These are phyloP conservation scores for Acestrorhynchus altus DNA, from an alignment of 2,797 vertebrate species.

Conservation along the genomic window DNA sequence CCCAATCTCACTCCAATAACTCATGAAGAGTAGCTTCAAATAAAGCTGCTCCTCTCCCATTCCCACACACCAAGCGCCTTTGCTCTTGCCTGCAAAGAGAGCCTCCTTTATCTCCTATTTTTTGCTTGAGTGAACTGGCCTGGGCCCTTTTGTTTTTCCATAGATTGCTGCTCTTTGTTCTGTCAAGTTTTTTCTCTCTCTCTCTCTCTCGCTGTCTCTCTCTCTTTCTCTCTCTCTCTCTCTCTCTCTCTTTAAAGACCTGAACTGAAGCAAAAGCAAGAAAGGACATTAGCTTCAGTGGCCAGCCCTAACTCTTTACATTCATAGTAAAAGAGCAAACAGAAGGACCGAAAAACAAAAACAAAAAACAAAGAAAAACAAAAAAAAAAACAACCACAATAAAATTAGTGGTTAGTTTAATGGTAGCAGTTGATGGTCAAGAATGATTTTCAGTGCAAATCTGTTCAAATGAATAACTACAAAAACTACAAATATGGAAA, in stretches of 20 bases:
- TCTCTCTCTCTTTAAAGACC: conserved; percentile 61
- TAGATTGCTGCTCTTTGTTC: conserved; percentile 93
- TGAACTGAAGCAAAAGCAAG: conserved; percentile 75
- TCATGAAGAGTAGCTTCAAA: conserved; percentile 82
- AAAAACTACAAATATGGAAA: conserved; percentile 2
- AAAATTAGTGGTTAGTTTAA: not conserved
- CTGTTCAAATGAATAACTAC: not conserved
- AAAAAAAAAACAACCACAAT: not conserved
- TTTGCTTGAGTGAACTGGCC: conserved; percentile 91
- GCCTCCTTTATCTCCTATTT: conserved; percentile 89
- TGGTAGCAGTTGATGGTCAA: conserved; percentile 8
- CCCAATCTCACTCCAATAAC: conserved; percentile 77
- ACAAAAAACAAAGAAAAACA: conserved; percentile 3
- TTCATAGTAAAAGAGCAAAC: conserved; percentile 67
- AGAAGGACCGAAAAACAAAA: conserved; percentile 61
- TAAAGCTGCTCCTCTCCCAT: conserved; percentile 79
- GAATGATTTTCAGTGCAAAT: too few species aligned
- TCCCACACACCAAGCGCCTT: conserved; percentile 90
- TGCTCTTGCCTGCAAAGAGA: conserved; percentile 88
- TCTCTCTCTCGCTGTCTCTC: conserved; percentile 42
- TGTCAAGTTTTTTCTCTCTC: conserved; percentile 73
- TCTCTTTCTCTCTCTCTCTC: conserved; percentile 33
- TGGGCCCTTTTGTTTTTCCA: conserved; percentile 91
- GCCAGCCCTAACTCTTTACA: conserved; percentile 55
- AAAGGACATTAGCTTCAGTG: conserved; percentile 60